Evolutionary conservation across 2,888 invertebrate genomes (phyloP).

Genomic region (Polietes domitor): DNA sequence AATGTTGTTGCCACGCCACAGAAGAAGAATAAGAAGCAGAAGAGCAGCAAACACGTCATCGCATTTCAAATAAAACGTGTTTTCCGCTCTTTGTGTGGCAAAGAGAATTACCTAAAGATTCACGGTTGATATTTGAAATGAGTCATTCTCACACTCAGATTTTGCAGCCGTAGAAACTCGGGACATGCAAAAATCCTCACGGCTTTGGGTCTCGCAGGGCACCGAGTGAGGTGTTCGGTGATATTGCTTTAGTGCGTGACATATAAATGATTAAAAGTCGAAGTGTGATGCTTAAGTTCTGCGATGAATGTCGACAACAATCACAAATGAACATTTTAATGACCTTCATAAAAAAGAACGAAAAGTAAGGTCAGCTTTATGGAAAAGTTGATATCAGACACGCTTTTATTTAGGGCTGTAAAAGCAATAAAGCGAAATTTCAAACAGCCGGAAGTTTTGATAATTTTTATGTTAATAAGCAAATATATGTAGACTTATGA

Average conservation of each 20-base stretch:
- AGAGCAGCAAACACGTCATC: conserved; percentile 2
- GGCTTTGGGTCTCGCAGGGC: not conserved
- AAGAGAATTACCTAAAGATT: not conserved
- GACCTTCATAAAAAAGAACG: not conserved
- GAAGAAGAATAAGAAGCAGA: no score
- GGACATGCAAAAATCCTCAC: not conserved
- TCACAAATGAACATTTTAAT: not conserved
- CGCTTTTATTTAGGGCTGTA: not conserved
- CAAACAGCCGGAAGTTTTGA: not conserved
- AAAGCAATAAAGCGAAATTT: not conserved
- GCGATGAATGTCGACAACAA: not conserved
- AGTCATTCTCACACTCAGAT: not conserved
- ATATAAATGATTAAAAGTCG: not conserved
- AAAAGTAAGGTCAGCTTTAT: not conserved
- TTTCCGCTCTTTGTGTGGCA: not conserved
- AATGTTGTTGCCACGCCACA: conserved; percentile 8
- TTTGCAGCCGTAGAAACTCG: not conserved
- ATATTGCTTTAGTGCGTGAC: conserved; percentile 1
- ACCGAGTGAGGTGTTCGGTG: conserved; percentile 14
- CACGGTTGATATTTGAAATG: not conserved
- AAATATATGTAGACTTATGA: no score
- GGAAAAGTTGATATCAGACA: not conserved
- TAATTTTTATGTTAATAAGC: no score
- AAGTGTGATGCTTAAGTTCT: not conserved
- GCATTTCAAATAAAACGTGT: not conserved